These are phyloP conservation scores for Hydrozoanthus tunicans DNA, from an alignment of 64 coral and sea anemone species.

Conservation along the genomic window DNA sequence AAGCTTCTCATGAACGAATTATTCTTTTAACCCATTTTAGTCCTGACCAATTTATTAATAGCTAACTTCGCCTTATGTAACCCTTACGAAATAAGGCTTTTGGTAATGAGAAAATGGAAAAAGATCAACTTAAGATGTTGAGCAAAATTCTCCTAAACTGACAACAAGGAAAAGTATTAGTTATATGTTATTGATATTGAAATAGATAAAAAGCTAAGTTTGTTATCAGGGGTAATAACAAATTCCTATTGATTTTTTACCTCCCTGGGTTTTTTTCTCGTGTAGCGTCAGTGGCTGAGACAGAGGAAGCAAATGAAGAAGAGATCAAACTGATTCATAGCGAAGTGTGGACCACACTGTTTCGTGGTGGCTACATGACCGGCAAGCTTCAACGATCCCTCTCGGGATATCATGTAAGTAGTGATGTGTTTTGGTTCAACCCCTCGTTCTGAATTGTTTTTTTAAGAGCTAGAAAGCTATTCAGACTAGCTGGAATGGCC, in stretches of 20 bases:
- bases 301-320: constrained; percentile 67
- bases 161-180: no score
- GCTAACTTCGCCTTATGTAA: no score
- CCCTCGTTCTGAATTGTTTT: not conserved
- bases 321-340: constrained; percentile 90
- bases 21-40: no score
- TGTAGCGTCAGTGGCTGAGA: constrained; percentile 62
- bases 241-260: not conserved
- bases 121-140: no score
- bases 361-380: constrained; percentile 93
- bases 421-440: not conserved
- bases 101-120: no score
- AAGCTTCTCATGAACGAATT: no score
- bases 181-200: no score
- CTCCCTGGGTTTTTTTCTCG: not conserved
- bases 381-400: constrained; percentile 93
- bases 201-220: not conserved
- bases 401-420: constrained; percentile 86
- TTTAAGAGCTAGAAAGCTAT: no score
- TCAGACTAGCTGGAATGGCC: no score
- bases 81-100: no score
- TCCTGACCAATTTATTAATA: no score
- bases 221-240: not conserved
- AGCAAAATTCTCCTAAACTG: no score
- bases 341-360: constrained; percentile 90